phyloP scores from a whole-genome alignment of 2,888 invertebrate species.

The Calliphora vomitoria region DNA sequence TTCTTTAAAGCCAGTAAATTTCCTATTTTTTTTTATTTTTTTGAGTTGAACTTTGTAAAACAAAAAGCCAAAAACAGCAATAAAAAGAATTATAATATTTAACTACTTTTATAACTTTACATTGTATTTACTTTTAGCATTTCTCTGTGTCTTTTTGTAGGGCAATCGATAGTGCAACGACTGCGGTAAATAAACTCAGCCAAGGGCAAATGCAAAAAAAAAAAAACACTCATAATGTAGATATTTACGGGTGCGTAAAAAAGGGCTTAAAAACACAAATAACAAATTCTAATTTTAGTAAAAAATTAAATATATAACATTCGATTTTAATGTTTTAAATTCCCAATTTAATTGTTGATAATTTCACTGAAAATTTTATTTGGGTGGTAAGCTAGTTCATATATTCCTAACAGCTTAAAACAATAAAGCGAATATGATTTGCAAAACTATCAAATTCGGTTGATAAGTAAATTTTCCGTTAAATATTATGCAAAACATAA shows the following conservation, averaged over 20 bases:
- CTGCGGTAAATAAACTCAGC: constrained; percentile 63
- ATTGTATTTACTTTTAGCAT: constrained; percentile 9
- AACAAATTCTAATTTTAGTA: neutral
- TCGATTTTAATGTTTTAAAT: no score
- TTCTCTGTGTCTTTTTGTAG: constrained; percentile 59
- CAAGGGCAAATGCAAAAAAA: constrained; percentile 62
- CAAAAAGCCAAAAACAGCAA: constrained; percentile 39
- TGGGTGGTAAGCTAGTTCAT: no score
- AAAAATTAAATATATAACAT: no score
- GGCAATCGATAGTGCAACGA: constrained; percentile 69
- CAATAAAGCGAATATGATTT: no score
- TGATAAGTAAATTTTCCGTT: neutral
- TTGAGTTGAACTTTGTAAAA: constrained; percentile 54
- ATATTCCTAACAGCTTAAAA: no score
- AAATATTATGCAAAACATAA: neutral
- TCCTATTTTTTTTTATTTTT: neutral
- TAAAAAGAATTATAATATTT: constrained; percentile 40
- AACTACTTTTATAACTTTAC: constrained; percentile 9
- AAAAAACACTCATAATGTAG: neutral
- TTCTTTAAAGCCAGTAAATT: constrained; percentile 26
- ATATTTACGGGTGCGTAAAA: neutral
- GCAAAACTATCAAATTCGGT: no score
- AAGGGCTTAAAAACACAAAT: constrained; percentile 5
- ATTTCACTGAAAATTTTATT: no score
- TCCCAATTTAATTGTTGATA: no score